Evolutionary conservation across 2,888 invertebrate species (phyloP).

Genomic region (Zele albiditarsus): DNA sequence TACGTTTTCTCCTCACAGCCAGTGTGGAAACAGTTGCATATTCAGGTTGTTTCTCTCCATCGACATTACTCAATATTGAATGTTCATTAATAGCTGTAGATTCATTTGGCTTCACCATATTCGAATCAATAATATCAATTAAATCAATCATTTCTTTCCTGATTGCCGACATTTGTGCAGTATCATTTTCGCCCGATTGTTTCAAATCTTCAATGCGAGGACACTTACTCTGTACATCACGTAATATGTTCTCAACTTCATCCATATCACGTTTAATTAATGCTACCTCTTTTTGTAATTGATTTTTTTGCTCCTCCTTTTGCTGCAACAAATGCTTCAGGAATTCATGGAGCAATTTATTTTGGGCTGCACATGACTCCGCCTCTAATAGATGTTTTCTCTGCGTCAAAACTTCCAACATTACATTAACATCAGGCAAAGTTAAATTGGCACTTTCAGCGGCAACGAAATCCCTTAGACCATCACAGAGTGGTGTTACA

Average conservation of each 20-base stretch:
- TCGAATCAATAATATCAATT: constrained; percentile 76
- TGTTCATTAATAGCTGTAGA: constrained; percentile 37
- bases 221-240: constrained; percentile 76
- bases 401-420: constrained; percentile 86
- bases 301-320: constrained; percentile 80
- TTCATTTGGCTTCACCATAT: constrained; percentile 67
- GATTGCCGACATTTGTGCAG: constrained; percentile 75
- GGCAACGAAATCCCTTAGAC: constrained; percentile 78
- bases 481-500: constrained; percentile 63
- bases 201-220: constrained; percentile 76
- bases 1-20: constrained; percentile 81
- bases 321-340: constrained; percentile 83
- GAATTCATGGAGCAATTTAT: constrained; percentile 88
- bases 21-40: constrained; percentile 73
- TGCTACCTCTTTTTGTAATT: constrained; percentile 82
- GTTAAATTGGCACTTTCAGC: constrained; percentile 82
- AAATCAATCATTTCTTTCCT: constrained; percentile 76
- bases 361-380: constrained; percentile 86
- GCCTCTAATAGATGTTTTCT: constrained; percentile 87
- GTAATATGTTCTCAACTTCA: constrained; percentile 80
- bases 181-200: constrained; percentile 73
- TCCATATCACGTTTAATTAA: constrained; percentile 84
- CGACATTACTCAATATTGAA: constrained; percentile 53
- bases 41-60: constrained; percentile 56
- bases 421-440: constrained; percentile 85